Evolutionary conservation across 2,888 invertebrate genomes (phyloP), one percentile per base, ranked within the genome.

Genomic region (Lymantria monacha): DNA sequence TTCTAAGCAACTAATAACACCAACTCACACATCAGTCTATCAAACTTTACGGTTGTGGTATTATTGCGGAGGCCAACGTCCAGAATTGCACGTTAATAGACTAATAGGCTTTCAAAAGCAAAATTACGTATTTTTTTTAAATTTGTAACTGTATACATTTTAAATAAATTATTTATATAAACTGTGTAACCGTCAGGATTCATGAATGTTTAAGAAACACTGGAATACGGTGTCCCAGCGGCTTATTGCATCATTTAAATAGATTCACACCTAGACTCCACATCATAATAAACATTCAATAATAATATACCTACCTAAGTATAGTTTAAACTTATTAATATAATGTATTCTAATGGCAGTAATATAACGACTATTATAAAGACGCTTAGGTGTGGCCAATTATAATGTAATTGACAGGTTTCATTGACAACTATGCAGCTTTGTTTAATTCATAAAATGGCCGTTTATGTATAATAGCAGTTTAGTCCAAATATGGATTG

Each of bases 341-440:
- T 51, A 48, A 15, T 15, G 13, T 44, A 44, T 41, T 36, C 11
- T 14, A 44, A 41, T 30, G 42, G 45, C 30, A 38, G 15, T 46
- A 47, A 43, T 40, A 42, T 38, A 31, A 51, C 42, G 22, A 36
- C 38, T 46, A 45, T 46, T 44, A 51, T 37, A 44, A 48, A 42
- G 38, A 42, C 14, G 14, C 12, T 30, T 30, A 40, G 45, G 42
- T 15, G 42, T 44, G 15, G 42, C 9, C 43, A 45, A 40, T 48
- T 48, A 52, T 33, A 15, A 11, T 33, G 22, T 49, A 46, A 53
- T 46, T 40, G 46, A 42, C 30, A 15, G 14, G 42, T 46, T 40
- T 36, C 37, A 49, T 49, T 30, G 38, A 46, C 11, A 43, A 33
- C 10, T 53, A 40, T 51, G 11, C 36, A 14, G 14, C 13, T 5